Conservation (phyloP, 2,888 invertebrate species). For the Brachycybe producta region DNA sequence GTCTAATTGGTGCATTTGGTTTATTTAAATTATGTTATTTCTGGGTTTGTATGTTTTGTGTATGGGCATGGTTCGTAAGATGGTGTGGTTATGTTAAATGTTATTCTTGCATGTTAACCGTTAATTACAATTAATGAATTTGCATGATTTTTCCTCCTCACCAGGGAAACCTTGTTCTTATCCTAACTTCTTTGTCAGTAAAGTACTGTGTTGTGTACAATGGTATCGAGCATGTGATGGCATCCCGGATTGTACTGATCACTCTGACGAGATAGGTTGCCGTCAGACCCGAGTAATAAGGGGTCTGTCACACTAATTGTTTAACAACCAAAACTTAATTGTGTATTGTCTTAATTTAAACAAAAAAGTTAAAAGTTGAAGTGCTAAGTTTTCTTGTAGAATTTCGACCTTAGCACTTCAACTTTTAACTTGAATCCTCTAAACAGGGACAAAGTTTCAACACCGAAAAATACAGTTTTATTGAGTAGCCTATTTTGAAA, state of each 20-base stretch:
- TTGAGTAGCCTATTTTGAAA: too few species aligned
- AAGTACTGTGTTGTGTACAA: slow-evolving; percentile 3
- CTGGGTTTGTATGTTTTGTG: too few species aligned
- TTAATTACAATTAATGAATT: too few species aligned
- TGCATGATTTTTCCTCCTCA: neutral
- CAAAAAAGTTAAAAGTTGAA: too few species aligned
- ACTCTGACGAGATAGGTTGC: slow-evolving; percentile 46
- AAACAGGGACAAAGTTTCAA: too few species aligned
- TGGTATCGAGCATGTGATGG: slow-evolving; percentile 21
- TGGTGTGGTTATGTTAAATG: too few species aligned
- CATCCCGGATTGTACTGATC: slow-evolving; percentile 31
- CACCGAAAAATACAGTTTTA: neutral
- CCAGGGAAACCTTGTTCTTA: slow-evolving; percentile 6
- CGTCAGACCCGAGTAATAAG: slow-evolving; percentile 24
- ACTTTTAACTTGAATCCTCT: too few species aligned
- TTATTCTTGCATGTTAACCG: too few species aligned
- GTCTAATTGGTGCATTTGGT: slow-evolving; percentile 6
- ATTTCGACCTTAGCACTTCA: too few species aligned
- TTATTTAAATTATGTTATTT: slow-evolving; percentile 1
- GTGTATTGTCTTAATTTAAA: too few species aligned
- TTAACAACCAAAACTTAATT: too few species aligned
- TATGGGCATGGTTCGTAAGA: neutral
- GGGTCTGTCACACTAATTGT: slow-evolving; percentile 12
- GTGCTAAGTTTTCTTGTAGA: too few species aligned
- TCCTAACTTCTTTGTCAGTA: slow-evolving; percentile 13